Evolutionary conservation across 2,888 invertebrate species (phyloP), one percentile per base, ranked within the genome.

Genomic region (Sericinus montela): DNA sequence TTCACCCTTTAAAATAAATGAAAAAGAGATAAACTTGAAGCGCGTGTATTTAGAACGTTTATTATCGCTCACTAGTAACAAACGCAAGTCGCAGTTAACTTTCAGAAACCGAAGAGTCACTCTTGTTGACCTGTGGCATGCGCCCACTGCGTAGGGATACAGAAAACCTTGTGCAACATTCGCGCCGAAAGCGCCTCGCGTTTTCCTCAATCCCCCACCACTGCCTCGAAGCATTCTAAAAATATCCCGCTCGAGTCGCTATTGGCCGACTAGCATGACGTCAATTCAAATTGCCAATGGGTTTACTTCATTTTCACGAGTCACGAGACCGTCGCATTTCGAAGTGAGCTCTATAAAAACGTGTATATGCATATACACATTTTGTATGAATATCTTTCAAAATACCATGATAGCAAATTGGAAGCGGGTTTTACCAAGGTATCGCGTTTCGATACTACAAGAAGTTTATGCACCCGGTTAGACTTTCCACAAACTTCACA

Each of bases 161-260:
- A 60, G 67, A 78, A 85, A 86, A 72, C 75, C 59, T 87, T 85
- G 88, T 86, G 86, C 83, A 87, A 88, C 72, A 71, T 62, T 69
- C 61, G 63, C 61, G 62, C 54, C 58, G 62, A 47, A 56, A 48
- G 67, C 52, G 52, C 55, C 63, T 56, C 59, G 55, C 71, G 59
- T 68, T 84, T 84, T 86, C 84, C 81, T 78, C 76, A 69, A 60
- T 70, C 71, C 82, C 88, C 87, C 79, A 63, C 80, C 65, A 67
- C 61, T 60, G 56, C 60, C 62, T 57, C 66, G 41, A 70, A 62
- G 57, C 59, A 70, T 78, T 85, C 88, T 87, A 88, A 83, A 88
- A 88, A 88, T 88, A 88, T 57, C 69, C 63, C 53, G 32, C 32
- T 58, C 49, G 41, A 34, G 30, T 40, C 44, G 56, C 62, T 54